Evolutionary conservation across 2,797 vertebrate species (phyloP).

Genomic region (Eulemur mongoz): DNA sequence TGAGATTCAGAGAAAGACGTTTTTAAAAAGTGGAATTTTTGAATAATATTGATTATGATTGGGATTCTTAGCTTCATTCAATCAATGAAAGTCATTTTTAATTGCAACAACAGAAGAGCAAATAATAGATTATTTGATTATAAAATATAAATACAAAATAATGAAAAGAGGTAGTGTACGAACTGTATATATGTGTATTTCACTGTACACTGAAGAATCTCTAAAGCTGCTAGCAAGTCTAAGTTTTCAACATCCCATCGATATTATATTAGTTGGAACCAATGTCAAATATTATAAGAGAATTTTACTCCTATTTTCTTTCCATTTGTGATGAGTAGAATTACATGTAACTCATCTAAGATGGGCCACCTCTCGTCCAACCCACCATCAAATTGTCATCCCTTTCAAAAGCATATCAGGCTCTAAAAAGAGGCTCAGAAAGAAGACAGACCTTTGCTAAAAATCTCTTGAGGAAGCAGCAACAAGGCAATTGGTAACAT

Average conservation of each 20-base stretch:
- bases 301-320: neutral
- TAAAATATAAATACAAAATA: neutral
- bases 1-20: neutral
- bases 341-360: neutral
- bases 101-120: neutral
- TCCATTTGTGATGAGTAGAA: neutral
- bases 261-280: neutral
- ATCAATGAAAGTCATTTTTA: neutral
- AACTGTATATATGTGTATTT: neutral
- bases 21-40: neutral
- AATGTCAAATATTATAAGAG: neutral
- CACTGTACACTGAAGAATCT: neutral
- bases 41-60: neutral
- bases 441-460: neutral
- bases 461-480: neutral
- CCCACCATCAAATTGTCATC: neutral
- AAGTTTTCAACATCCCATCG: neutral
- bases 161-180: neutral
- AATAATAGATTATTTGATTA: neutral
- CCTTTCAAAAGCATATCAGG: neutral
- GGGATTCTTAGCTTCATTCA: neutral
- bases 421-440: neutral
- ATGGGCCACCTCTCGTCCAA: neutral
- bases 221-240: neutral
- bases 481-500: neutral